Evolutionary conservation across 2,888 invertebrate species (phyloP).

Genomic region (Toxonevra muliebris): DNA sequence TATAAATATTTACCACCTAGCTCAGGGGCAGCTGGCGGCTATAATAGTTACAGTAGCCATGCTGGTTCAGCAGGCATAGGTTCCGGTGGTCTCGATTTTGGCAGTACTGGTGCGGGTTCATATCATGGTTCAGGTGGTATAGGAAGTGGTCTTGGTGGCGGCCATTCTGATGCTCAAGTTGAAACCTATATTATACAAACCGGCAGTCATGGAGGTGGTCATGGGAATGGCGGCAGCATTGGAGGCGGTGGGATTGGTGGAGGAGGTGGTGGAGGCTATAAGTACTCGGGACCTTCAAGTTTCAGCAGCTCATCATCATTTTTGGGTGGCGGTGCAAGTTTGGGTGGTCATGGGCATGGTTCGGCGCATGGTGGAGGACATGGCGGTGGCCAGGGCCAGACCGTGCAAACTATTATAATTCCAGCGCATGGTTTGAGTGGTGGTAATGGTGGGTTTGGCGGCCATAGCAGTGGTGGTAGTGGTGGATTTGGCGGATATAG

Average conservation of each 20-base stretch:
- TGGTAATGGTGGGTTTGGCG: not conserved
- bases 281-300: slow-evolving; percentile 5
- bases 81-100: slow-evolving; percentile 38
- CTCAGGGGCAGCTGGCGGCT: slow-evolving; percentile 17
- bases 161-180: slow-evolving; percentile 45
- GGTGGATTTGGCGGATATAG: not conserved
- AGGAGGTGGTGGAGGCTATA: slow-evolving; percentile 24
- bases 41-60: slow-evolving; percentile 33
- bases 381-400: slow-evolving; percentile 28
- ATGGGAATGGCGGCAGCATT: slow-evolving; percentile 16
- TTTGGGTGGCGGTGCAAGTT: slow-evolving; percentile 16
- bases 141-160: slow-evolving; percentile 28
- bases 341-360: slow-evolving; percentile 20
- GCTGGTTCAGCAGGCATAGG: slow-evolving; percentile 33
- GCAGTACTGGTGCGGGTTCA: slow-evolving; percentile 34
- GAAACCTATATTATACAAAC: slow-evolving; percentile 52
- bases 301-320: slow-evolving; percentile 23
- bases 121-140: slow-evolving; percentile 19
- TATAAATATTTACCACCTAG: slow-evolving; percentile 55
- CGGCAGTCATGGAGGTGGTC: slow-evolving; percentile 14
- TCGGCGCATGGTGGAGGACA: slow-evolving; percentile 34
- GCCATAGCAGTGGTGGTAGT: slow-evolving; percentile 11
- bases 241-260: slow-evolving; percentile 29
- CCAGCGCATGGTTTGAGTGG: slow-evolving; percentile 16
- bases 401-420: slow-evolving; percentile 31